Percentiles rank a stretch among this genome's conserved stretches.
Conservation (phyloP, 2,113 vertebrate species). For the Epinephelus lanceolatus region DNA sequence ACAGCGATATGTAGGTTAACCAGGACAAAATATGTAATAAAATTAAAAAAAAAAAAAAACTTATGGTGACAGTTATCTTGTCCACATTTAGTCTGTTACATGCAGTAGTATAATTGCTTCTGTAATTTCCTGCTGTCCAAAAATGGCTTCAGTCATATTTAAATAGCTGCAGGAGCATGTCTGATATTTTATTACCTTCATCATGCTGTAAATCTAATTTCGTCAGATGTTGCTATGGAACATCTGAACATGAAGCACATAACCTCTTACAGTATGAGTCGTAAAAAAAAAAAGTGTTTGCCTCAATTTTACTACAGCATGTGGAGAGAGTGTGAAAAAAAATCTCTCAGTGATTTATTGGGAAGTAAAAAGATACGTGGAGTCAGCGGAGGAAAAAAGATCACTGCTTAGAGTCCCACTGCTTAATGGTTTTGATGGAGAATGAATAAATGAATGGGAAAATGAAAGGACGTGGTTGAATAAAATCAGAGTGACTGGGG, state of each 20-base stretch:
- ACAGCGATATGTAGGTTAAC: background rate
- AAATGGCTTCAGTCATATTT: slow-evolving; percentile 31
- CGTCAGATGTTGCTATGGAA: slow-evolving; percentile 26
- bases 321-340: slow-evolving; percentile 13
- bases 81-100: background rate
- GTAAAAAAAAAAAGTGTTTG: slow-evolving; percentile 60
- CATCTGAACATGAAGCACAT: slow-evolving; percentile 46
- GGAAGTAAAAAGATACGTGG: slow-evolving; percentile 37
- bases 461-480: background rate
- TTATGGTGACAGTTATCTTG: background rate
- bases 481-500: slow-evolving; percentile 12
- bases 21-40: background rate
- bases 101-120: slow-evolving; percentile 32
- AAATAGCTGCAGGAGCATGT: slow-evolving; percentile 38
- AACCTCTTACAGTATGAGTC: slow-evolving; percentile 39
- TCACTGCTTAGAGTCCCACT: slow-evolving; percentile 19
- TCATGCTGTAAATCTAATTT: slow-evolving; percentile 60
- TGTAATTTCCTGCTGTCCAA: slow-evolving; percentile 36
- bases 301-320: slow-evolving; percentile 54
- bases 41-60: background rate
- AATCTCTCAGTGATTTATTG: slow-evolving; percentile 55
- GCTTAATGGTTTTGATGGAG: slow-evolving; percentile 39
- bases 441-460: slow-evolving; percentile 14
- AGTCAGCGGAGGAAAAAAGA: slow-evolving; percentile 1
- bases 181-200: slow-evolving; percentile 54